A percentile compares a stretch with the other conserved stretches of the same genome.
Evolutionary conservation across 1,140 invertebrate species (phyloP).

Genomic region (Neuroterus valhalla): DNA sequence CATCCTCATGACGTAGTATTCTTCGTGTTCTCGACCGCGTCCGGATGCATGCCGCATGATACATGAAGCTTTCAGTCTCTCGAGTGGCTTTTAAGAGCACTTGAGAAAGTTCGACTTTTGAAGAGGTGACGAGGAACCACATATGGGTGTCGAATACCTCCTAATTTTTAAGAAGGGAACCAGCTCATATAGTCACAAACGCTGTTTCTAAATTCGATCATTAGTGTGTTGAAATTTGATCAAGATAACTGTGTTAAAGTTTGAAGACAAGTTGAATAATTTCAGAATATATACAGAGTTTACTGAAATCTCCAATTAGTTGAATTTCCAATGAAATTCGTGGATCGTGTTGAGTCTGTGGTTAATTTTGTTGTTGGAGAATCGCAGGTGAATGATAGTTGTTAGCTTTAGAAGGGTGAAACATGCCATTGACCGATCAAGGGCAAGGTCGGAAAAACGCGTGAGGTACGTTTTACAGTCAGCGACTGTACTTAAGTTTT

Average conservation of each 20-base stretch:
- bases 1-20: slow-evolving; percentile 5
- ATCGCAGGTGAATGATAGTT: neutral
- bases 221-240: neutral
- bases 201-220: too few species aligned
- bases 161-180: too few species aligned
- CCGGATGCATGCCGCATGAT: slow-evolving; percentile 18
- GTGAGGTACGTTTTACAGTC: slow-evolving; percentile 20
- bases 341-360: slow-evolving; percentile 4
- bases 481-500: neutral
- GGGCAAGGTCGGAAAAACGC: slow-evolving; percentile 18
- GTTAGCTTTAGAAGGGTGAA: neutral
- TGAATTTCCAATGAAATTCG: neutral
- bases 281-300: neutral
- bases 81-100: neutral
- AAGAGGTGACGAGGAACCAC: neutral
- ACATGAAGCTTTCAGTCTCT: slow-evolving; percentile 23
- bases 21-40: slow-evolving; percentile 16
- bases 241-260: slow-evolving; percentile 1
- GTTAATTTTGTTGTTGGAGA: neutral
- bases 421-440: neutral
- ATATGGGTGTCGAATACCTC: neutral
- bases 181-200: too few species aligned
- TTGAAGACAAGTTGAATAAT: neutral
- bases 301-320: neutral
- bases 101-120: slow-evolving; percentile 10